These are phyloP conservation scores for Varecia variegata DNA, from an alignment of 2,797 vertebrate species.

Conservation along the genomic window DNA sequence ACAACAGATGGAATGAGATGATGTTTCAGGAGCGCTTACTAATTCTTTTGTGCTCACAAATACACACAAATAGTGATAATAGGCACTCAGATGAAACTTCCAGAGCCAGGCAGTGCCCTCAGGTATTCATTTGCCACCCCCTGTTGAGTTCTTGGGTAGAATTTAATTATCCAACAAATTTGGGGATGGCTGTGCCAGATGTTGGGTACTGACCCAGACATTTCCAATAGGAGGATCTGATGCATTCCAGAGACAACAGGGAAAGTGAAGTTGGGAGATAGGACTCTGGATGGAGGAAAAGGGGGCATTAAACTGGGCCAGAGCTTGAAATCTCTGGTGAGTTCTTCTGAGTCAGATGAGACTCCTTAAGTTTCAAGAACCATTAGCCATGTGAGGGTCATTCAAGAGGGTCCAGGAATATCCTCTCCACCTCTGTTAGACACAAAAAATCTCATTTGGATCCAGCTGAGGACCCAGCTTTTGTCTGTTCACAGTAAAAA, in stretches of 20 bases:
- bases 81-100: constrained; percentile 76
- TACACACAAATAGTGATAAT: constrained; percentile 71
- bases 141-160: constrained; percentile 71
- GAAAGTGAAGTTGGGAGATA: not conserved
- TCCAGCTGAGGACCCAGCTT: not conserved
- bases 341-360: not conserved
- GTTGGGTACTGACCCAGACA: constrained; percentile 61
- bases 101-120: constrained; percentile 65
- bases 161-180: constrained; percentile 77
- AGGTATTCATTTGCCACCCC: constrained; percentile 68
- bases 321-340: not conserved
- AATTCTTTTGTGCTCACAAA: constrained; percentile 73
- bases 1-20: constrained; percentile 64
- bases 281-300: not conserved
- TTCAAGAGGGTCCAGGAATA: not conserved
- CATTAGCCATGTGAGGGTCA: not conserved
- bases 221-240: constrained; percentile 1
- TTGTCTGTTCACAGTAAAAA: constrained; percentile 19
- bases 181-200: constrained; percentile 65
- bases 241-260: not conserved
- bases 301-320: not conserved
- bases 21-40: constrained; percentile 25
- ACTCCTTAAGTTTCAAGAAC: not conserved
- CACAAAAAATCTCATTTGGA: not conserved
- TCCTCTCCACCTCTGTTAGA: not conserved